A percentile compares a stretch with the other conserved stretches of the same genome.
These are phyloP conservation scores for Myzus persicae DNA, from an alignment of 1,140 invertebrate species.

Conservation along the genomic window DNA sequence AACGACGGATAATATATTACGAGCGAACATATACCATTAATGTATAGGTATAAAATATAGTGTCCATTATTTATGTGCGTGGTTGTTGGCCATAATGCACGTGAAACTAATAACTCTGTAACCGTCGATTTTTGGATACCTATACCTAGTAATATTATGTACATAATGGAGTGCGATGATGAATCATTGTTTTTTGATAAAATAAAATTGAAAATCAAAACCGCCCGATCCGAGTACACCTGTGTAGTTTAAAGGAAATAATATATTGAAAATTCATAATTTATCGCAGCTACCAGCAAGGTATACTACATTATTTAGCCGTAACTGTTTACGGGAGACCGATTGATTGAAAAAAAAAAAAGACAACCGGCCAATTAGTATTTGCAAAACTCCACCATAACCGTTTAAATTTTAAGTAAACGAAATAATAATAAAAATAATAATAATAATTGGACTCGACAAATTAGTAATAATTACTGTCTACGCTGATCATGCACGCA, in stretches of 20 bases:
- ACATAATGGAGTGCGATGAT: background rate
- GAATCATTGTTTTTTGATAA: conserved; percentile 24
- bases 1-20: background rate
- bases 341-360: background rate
- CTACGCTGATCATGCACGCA: background rate
- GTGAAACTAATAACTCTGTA: conserved; percentile 20
- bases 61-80: conserved; percentile 33
- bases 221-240: background rate
- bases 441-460: background rate
- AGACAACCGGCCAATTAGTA: background rate
- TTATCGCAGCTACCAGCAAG: background rate
- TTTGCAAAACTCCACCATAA: background rate
- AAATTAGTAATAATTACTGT: background rate
- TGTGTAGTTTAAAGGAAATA: background rate
- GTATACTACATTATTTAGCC: background rate
- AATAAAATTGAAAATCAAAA: conserved; percentile 1
- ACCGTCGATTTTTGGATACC: conserved; percentile 23
- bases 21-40: background rate
- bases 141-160: background rate
- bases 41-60: background rate
- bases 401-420: background rate
- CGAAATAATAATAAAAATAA: background rate
- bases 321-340: background rate
- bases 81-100: background rate
- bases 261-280: conserved; percentile 5